Evolutionary conservation across 2,888 invertebrate genomes (phyloP).

Genomic region (Zaprionus obscuricornis): DNA sequence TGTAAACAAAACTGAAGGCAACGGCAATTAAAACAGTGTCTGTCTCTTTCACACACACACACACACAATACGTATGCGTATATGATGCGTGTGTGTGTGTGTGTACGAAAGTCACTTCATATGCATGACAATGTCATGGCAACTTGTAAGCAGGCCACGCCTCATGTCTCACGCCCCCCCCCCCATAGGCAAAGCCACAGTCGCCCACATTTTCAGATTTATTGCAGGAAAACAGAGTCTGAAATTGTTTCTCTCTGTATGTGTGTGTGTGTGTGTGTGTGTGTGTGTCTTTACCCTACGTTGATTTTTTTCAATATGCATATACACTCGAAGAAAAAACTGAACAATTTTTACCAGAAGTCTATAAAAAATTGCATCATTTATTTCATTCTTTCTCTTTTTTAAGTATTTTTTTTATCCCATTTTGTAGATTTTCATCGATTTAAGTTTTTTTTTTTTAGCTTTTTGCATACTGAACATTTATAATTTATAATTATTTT

Average conservation of each 20-base stretch:
- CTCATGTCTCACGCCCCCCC: not conserved
- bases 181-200: not conserved
- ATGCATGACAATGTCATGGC: constrained; percentile 77
- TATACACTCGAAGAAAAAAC: no score
- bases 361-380: no score
- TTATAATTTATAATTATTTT: no score
- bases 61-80: constrained; percentile 1
- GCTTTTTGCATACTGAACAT: no score
- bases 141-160: constrained; percentile 68
- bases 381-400: no score
- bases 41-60: constrained; percentile 24
- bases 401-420: no score
- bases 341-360: no score
- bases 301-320: constrained; percentile 45
- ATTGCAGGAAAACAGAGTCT: constrained; percentile 60
- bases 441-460: no score
- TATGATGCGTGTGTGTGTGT: constrained; percentile 9
- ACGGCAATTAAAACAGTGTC: constrained; percentile 67
- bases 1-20: constrained; percentile 57
- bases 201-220: constrained; percentile 46
- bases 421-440: no score
- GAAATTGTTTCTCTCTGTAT: not conserved
- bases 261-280: constrained; percentile 15
- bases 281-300: constrained; percentile 26
- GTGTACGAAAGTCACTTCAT: constrained; percentile 50